A percentile compares a stretch with the other conserved stretches of the same genome.
Conservation (phyloP, 2,113 vertebrate genomes). For the Euleptes europaea region DNA sequence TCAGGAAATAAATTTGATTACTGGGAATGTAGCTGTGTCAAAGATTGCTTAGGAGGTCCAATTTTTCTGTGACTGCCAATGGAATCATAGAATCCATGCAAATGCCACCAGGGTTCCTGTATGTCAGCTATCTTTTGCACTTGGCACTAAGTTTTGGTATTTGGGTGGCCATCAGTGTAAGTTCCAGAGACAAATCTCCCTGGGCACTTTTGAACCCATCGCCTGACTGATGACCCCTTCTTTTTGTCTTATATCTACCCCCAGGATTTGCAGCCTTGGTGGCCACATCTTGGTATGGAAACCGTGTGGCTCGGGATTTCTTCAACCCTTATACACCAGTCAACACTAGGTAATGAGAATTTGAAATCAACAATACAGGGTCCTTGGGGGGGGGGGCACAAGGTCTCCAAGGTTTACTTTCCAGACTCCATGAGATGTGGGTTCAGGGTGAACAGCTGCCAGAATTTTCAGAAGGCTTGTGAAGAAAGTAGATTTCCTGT, state of each 20-base stretch:
- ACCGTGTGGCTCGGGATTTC: constrained; percentile 82
- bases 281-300: constrained; percentile 88
- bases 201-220: background rate
- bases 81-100: background rate
- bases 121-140: too few relatives aligned
- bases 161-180: too few relatives aligned
- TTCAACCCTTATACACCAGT: constrained; percentile 88
- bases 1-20: too few relatives aligned
- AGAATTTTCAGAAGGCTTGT: background rate
- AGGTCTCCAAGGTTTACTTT: background rate
- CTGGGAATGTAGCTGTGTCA: too few relatives aligned
- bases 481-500: too few relatives aligned
- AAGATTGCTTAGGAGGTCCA: too few relatives aligned
- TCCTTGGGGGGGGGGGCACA: background rate
- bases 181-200: background rate
- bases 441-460: too few relatives aligned
- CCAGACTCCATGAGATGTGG: background rate
- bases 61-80: background rate
- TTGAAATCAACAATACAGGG: accelerated
- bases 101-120: too few relatives aligned
- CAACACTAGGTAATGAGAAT: constrained; percentile 83
- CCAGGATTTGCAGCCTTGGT: constrained; percentile 82
- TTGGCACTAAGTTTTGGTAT: too few relatives aligned
- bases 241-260: background rate
- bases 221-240: constrained; percentile 26